Percentiles rank a stretch among this genome's conserved stretches.
Evolutionary conservation across 2,888 invertebrate genomes (phyloP).

Genomic region (Eupeodes latifasciatus): DNA sequence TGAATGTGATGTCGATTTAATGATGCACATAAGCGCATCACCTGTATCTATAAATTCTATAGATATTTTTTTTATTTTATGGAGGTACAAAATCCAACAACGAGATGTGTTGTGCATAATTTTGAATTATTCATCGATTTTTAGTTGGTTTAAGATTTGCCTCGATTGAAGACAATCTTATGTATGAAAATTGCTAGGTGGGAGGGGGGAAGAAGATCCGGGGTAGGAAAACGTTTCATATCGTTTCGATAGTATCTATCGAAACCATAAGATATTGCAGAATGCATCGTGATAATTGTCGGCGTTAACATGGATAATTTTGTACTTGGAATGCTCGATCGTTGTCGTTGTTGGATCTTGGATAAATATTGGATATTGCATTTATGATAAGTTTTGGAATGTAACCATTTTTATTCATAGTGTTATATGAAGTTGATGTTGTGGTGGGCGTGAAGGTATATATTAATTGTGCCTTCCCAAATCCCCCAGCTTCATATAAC

Average conservation of each 20-base stretch:
- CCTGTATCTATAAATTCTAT: slow-evolving; percentile 44
- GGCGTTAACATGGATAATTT: slow-evolving; percentile 46
- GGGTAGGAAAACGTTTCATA: not conserved
- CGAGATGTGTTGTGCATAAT: slow-evolving; percentile 58
- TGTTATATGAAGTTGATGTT: not conserved
- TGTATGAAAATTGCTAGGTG: not conserved
- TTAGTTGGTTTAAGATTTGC: slow-evolving; percentile 29
- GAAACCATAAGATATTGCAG: slow-evolving; percentile 54
- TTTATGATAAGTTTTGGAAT: slow-evolving; percentile 36
- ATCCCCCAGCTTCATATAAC: not conserved
- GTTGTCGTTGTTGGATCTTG: not conserved
- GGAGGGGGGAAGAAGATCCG: not conserved
- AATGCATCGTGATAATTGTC: slow-evolving; percentile 73
- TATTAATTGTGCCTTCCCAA: slow-evolving; percentile 42
- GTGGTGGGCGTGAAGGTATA: slow-evolving; percentile 53
- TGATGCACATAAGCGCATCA: slow-evolving; percentile 73
- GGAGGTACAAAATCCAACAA: not conserved
- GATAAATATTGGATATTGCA: not conserved
- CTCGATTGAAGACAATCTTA: slow-evolving; percentile 38
- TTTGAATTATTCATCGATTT: slow-evolving; percentile 74
- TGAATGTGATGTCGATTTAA: slow-evolving; percentile 74
- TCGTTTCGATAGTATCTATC: slow-evolving; percentile 38
- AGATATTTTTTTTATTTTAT: too few species aligned
- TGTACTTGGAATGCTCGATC: slow-evolving; percentile 49
- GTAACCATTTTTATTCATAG: not conserved